Base-by-base conservation (phyloP, 2,888 invertebrate genomes). In the Trimorus sp. region DNA sequence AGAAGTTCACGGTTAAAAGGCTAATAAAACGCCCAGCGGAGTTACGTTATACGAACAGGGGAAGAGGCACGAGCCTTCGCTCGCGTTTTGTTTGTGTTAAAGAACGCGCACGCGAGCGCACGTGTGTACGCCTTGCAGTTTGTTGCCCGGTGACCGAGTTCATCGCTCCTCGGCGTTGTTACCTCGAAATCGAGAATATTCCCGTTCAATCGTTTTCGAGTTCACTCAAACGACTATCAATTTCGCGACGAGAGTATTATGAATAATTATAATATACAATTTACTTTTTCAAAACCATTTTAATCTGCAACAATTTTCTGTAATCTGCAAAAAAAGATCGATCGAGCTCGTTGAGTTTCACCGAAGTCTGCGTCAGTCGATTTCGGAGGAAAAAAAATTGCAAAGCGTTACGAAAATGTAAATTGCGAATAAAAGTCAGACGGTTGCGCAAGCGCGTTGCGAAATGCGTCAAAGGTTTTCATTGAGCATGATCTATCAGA, bases 141-240 rank as follows among this genome's bases (percentile, higher is more conserved):
- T 91, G 91, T 91, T 91, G 91, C 91, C 91, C 91, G 91, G 90
- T 91, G 91, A 91, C 91, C 91, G 91, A 91, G 91, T 91, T 91
- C 91, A 91, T 91, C 91, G 91, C 89, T 88, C 87, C 86, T 87
- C 85, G 76, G 71, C 80, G 76, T 75, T 75, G 83, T 76, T 84
- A 86, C 85, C 89, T 88, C 89, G 90, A 91, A 90, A 91, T 90
- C 90, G 89, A 91, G 90, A 90, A 90, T 86, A 88, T 89, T 91
- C 90, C 84, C 58, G 59, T 49, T 63, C 51, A 49, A 80, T 54
- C 53, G 73, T 68, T 79, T 56, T 38, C 65, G 45, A 58, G 40
- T 40, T 26, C 7, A 26, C 59, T 37, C 54, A 1, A 62, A 42
- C 36, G 38, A n/a, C 62, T 54, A 54, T 62, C 62, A 48, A 16